Percentiles rank a stretch among this genome's conserved stretches.
Conservation (phyloP, 2,888 invertebrate genomes). For the Meteorus cinctellus region DNA sequence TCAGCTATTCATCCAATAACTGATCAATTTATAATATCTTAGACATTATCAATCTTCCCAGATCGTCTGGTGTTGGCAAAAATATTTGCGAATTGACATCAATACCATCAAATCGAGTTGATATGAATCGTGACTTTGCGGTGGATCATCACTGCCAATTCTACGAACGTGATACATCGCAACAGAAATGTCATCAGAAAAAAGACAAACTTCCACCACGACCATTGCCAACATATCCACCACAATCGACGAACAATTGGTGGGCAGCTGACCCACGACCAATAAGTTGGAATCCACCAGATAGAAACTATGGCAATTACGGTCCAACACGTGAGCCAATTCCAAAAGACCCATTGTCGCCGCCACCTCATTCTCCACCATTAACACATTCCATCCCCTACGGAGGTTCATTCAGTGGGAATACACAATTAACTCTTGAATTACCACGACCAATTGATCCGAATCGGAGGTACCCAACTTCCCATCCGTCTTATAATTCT, state of each 20-base stretch:
- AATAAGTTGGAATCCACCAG: constrained; percentile 19
- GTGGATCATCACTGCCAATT: constrained; percentile 85
- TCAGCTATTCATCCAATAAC: neutral
- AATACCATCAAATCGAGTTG: constrained; percentile 77
- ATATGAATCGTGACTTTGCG: constrained; percentile 78
- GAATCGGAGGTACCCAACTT: constrained; percentile 9
- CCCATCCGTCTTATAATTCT: neutral
- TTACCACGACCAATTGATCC: constrained; percentile 28
- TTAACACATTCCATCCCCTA: constrained; percentile 15
- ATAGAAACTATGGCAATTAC: constrained; percentile 1
- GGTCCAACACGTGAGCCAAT: neutral
- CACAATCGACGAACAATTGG: constrained; percentile 25
- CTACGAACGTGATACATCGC: constrained; percentile 84
- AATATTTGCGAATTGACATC: constrained; percentile 52
- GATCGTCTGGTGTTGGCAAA: constrained; percentile 29
- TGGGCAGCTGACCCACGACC: constrained; percentile 31
- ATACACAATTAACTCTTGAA: constrained; percentile 32
- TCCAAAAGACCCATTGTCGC: constrained; percentile 12
- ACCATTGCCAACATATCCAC: constrained; percentile 4
- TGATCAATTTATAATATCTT: constrained; percentile 47
- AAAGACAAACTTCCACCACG: constrained; percentile 8
- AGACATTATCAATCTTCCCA: neutral
- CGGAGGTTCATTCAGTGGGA: constrained; percentile 33
- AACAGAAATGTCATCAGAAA: constrained; percentile 22
- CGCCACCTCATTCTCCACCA: constrained; percentile 2